Evolutionary conservation across 1,140 invertebrate species (phyloP).

Genomic region (Hirudo medicinalis): DNA sequence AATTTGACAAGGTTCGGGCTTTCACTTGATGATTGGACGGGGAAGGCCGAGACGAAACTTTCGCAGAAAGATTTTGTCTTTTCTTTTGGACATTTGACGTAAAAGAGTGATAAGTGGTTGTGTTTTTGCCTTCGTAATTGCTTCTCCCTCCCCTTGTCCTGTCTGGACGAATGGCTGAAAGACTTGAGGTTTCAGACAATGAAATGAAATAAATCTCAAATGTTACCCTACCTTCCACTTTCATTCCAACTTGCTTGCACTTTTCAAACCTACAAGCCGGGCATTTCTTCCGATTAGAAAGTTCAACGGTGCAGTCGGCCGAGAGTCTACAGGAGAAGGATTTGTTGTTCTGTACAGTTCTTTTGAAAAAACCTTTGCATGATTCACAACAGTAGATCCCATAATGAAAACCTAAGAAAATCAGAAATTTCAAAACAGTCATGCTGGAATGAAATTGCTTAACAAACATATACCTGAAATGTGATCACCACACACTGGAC

Average conservation of each 20-base stretch:
- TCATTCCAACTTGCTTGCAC: constrained; percentile 90
- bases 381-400: constrained; percentile 88
- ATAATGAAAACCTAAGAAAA: constrained; percentile 38
- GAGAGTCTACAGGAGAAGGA: constrained; percentile 85
- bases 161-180: constrained; percentile 77
- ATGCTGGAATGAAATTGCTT: neutral
- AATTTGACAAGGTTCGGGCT: neutral
- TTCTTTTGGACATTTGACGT: neutral
- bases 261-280: constrained; percentile 93
- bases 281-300: constrained; percentile 86
- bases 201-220: neutral
- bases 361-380: constrained; percentile 93
- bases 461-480: constrained; percentile 57
- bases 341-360: constrained; percentile 92
- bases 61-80: neutral
- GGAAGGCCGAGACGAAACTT: neutral
- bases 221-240: constrained; percentile 61
- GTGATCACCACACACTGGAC: constrained; percentile 85
- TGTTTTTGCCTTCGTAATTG: constrained; percentile 53
- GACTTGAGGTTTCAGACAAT: neutral
- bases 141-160: constrained; percentile 82
- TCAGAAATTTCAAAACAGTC: too few relatives aligned
- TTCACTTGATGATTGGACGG: neutral
- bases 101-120: neutral
- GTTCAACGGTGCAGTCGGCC: constrained; percentile 72